A percentile compares a stretch with the other conserved stretches of the same genome.
phyloP scores from a whole-genome alignment of 2,113 vertebrate species.

The Coryphaenoides rupestris region DNA sequence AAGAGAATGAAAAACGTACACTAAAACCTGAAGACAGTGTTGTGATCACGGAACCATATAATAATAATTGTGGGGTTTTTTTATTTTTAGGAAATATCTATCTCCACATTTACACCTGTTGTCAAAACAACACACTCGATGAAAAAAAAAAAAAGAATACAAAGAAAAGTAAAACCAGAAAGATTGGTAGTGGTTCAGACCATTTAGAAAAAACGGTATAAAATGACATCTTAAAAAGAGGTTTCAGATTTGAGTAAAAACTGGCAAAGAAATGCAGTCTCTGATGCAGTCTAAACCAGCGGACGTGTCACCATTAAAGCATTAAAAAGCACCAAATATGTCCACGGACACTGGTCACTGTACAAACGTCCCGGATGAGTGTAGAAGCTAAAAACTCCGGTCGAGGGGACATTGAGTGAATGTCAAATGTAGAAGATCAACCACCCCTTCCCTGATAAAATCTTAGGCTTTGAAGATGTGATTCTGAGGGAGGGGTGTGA shows the following conservation, averaged over 20 bases:
- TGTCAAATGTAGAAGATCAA: too few relatives aligned
- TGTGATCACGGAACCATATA: conserved; percentile 42
- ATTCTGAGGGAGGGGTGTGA: too few relatives aligned
- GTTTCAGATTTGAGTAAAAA: conserved; percentile 73
- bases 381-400: conserved; percentile 59
- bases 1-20: conserved; percentile 42
- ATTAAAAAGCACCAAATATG: conserved; percentile 74
- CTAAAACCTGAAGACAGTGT: conserved; percentile 49
- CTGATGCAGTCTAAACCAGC: conserved; percentile 76
- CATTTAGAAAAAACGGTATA: conserved; percentile 71
- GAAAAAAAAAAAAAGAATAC: conserved; percentile 35
- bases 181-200: conserved; percentile 62
- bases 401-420: conserved; percentile 9
- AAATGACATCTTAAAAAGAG: conserved; percentile 77
- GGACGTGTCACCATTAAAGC: conserved; percentile 74
- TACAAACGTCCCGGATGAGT: conserved; percentile 63
- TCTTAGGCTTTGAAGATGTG: too few relatives aligned
- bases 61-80: too few relatives aligned
- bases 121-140: conserved; percentile 57
- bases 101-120: conserved; percentile 41
- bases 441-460: too few relatives aligned
- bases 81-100: conserved; percentile 46
- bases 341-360: conserved; percentile 58
- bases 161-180: conserved; percentile 59
- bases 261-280: conserved; percentile 69